Conservation (phyloP, 2,797 vertebrate species). For the Brotula barbata region DNA sequence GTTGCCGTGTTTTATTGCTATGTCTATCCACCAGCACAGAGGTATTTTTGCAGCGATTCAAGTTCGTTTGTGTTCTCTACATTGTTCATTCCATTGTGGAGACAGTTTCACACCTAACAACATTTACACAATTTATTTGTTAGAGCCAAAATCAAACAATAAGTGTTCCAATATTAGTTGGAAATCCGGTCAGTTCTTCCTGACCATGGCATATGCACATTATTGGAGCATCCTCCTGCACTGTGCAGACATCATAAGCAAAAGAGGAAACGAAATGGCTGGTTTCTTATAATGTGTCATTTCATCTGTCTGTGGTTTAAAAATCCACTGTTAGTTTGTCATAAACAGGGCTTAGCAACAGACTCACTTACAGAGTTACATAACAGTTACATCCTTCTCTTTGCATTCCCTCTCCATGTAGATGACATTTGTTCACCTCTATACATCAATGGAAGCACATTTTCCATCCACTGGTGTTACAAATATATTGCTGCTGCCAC, state of each 20-base stretch:
- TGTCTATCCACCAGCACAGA: background rate
- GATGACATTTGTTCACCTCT: conserved; percentile 9
- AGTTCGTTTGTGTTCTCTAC: no score
- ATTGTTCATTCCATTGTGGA: no score
- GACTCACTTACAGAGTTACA: background rate
- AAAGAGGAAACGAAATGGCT: conserved; percentile 47
- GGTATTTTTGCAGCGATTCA: no score
- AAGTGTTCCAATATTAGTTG: background rate
- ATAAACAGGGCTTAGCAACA: background rate
- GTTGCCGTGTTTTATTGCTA: background rate
- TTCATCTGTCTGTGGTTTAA: conserved; percentile 4
- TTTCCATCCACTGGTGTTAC: background rate
- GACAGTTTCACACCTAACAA: background rate
- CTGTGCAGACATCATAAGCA: background rate
- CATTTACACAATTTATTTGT: background rate
- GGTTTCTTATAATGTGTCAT: conserved; percentile 19
- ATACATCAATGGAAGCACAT: conserved; percentile 15
- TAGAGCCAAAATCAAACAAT: background rate
- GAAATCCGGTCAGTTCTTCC: background rate
- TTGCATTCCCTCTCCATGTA: conserved; percentile 2
- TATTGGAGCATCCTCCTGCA: conserved; percentile 1
- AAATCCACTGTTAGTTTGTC: conserved; percentile 11
- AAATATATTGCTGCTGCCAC: conserved; percentile 15
- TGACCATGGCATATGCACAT: background rate
- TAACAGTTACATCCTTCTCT: conserved; percentile 3